Evolutionary conservation across 2,888 invertebrate species (phyloP), one percentile per base, ranked within the genome.

Genomic region (Abrostola tripartita): DNA sequence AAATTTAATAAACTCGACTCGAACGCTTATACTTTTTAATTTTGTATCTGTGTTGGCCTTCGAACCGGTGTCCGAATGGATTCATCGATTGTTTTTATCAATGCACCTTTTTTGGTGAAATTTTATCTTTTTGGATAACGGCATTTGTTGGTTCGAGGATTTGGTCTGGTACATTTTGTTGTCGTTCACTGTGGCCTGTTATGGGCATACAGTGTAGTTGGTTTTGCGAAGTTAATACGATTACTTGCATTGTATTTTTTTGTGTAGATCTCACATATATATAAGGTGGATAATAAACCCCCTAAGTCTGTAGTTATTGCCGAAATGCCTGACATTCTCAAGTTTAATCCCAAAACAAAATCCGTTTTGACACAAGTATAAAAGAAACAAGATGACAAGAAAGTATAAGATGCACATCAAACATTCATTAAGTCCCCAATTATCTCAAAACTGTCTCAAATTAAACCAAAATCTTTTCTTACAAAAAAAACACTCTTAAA

Each of bases 1-100:
- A 94, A 93, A 93, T 93, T 92, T 92, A 92, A 92, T 92, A 92
- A 90, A 90, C 85, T 87, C 86, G 88, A 86, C 81, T 85, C 83
- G 87, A 82, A 82, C 89, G 87, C 88, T 94, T 94, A 93, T 93
- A 94, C 94, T 94, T 94, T 94, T 94, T 94, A 93, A 94, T 93
- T 92, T 91, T 89, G 90, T 90, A 92, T 91, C 89, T 87, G 87
- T 88, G 83, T 86, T 90, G 93, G 92, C 93, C 94, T 93, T 93
- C 92, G 91, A 84, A 88, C 85, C 89, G 82, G 85, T 87, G 88
- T 87, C 87, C 89, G 88, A 88, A 92, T 92, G 90, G 89, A 93
- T 91, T 90, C 88, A 85, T 92, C 88, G 88, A 79, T 80, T 82
- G 83, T 88, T 90, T 90, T 90, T 89, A 85, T 81, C 81, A 84